These are phyloP conservation scores for Mercenaria mercenaria DNA, from an alignment of 1,140 invertebrate species.

Conservation along the genomic window DNA sequence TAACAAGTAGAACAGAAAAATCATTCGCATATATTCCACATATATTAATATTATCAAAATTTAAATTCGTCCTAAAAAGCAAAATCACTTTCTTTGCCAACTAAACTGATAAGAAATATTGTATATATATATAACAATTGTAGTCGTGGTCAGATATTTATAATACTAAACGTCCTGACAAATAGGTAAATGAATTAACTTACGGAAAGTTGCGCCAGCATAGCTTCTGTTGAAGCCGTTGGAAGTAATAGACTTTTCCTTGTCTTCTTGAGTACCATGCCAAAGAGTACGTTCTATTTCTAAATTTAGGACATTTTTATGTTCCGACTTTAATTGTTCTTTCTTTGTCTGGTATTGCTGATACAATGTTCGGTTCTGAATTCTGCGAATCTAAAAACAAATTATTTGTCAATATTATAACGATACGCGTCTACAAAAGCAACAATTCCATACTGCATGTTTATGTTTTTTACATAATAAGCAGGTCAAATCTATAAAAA, in stretches of 20 bases:
- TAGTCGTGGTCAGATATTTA: neutral
- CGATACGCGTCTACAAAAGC: too few species aligned
- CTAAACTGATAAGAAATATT: neutral
- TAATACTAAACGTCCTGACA: neutral
- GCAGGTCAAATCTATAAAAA: too few species aligned
- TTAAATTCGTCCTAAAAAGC: too few species aligned
- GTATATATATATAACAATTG: too few species aligned
- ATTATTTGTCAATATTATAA: neutral
- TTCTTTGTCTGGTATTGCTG: conserved; percentile 42
- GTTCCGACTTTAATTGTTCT: neutral
- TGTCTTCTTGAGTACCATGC: neutral
- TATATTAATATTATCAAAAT: too few species aligned
- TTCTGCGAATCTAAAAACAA: conserved; percentile 17
- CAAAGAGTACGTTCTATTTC: conserved; percentile 13
- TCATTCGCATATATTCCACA: too few species aligned
- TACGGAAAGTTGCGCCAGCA: conserved; percentile 25
- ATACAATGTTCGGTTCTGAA: conserved; percentile 28
- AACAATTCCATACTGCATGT: too few species aligned
- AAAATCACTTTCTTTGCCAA: too few species aligned
- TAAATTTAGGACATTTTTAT: neutral
- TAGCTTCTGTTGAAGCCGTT: conserved; percentile 56
- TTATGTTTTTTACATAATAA: too few species aligned
- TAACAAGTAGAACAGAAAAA: too few species aligned
- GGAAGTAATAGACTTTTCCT: neutral
- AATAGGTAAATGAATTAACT: neutral